Percentiles rank a stretch among this genome's conserved stretches.
Evolutionary conservation across 2,113 vertebrate species (phyloP).

Genomic region (Dipodomys stephensi): DNA sequence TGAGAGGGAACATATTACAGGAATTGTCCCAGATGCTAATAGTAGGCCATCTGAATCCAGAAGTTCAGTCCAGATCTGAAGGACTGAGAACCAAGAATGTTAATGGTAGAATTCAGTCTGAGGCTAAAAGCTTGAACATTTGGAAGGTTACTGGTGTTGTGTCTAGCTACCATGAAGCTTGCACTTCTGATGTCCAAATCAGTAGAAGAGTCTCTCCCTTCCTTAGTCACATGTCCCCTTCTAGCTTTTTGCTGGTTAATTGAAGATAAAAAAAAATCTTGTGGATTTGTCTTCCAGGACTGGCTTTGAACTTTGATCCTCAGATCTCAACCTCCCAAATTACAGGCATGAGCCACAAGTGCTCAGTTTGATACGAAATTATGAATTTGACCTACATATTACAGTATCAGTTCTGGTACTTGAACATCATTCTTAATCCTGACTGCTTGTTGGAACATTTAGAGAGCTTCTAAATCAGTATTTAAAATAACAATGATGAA

Average conservation of each 20-base stretch:
- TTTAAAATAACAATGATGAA: constrained; percentile 59
- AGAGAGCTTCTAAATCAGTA: constrained; percentile 62
- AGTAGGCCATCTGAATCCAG: background rate
- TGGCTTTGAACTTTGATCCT: too few species aligned
- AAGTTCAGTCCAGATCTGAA: background rate
- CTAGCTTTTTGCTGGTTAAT: too few species aligned
- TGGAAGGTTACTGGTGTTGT: background rate
- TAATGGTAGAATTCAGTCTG: background rate
- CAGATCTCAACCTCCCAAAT: too few species aligned
- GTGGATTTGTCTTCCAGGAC: too few species aligned
- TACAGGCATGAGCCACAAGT: too few species aligned
- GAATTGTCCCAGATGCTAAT: background rate
- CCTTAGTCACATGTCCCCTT: too few species aligned
- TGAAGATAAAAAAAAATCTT: too few species aligned
- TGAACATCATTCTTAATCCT: constrained; percentile 31
- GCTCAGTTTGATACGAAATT: background rate
- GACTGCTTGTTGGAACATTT: constrained; percentile 15
- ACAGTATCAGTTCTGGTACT: background rate
- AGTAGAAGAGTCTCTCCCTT: background rate
- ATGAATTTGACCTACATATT: background rate
- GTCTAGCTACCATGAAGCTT: background rate
- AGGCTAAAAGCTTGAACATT: background rate
- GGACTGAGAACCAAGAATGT: background rate
- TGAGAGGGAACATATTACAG: background rate
- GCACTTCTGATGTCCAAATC: fast-evolving